A percentile compares a stretch with the other conserved stretches of the same genome.
phyloP scores from a whole-genome alignment of 2,888 invertebrate genomes.

The Sphaerophoria taeniata region DNA sequence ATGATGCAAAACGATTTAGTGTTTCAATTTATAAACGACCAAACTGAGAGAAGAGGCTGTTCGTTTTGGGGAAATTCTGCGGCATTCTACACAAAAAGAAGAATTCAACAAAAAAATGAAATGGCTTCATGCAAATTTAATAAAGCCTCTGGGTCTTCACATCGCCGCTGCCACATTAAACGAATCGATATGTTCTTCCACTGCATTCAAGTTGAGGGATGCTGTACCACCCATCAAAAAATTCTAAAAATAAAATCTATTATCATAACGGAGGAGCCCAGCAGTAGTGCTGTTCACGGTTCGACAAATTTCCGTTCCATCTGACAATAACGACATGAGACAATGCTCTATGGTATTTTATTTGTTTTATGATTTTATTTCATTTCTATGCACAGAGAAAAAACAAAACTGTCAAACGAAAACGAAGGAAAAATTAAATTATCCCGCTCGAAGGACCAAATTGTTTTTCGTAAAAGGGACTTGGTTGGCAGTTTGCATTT shows the following conservation, averaged over 20 bases:
- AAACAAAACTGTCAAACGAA: neutral
- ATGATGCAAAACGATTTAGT: slow-evolving; percentile 61
- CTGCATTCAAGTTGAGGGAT: slow-evolving; percentile 35
- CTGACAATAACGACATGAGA: slow-evolving; percentile 18
- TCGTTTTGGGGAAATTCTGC: slow-evolving; percentile 22
- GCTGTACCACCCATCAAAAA: slow-evolving; percentile 23
- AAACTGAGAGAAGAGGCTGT: neutral
- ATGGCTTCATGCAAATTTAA: slow-evolving; percentile 63
- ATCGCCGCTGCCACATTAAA: neutral
- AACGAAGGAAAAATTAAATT: neutral
- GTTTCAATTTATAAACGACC: slow-evolving; percentile 54
- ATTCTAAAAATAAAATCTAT: slow-evolving; percentile 42
- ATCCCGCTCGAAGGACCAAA: slow-evolving; percentile 32
- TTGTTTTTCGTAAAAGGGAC: slow-evolving; percentile 21
- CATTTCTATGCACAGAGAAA: neutral
- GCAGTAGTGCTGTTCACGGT: slow-evolving; percentile 23
- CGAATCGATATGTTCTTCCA: slow-evolving; percentile 6
- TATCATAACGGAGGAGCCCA: slow-evolving; percentile 14
- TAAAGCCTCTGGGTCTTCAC: slow-evolving; percentile 23
- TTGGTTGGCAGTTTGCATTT: slow-evolving; percentile 22
- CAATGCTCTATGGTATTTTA: neutral
- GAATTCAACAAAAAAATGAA: slow-evolving; percentile 9
- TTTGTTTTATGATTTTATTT: slow-evolving; percentile 19
- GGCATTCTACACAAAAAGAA: neutral
- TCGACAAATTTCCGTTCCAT: slow-evolving; percentile 45